These are phyloP conservation scores for Andricus curvator DNA, from an alignment of 2,888 invertebrate genomes.

Conservation along the genomic window DNA sequence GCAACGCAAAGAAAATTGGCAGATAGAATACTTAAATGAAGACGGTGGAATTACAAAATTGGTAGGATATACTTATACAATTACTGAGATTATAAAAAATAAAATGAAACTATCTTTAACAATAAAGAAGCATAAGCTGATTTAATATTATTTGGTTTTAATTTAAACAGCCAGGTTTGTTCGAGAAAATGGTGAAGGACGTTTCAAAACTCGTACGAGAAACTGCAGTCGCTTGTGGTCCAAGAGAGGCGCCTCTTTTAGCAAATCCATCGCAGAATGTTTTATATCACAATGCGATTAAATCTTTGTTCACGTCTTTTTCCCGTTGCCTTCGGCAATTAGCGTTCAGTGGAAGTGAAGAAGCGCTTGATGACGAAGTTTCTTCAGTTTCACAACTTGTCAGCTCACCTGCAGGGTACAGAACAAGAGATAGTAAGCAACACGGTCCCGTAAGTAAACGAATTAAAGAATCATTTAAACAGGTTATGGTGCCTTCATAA, in stretches of 20 bases:
- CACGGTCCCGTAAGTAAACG: constrained; percentile 69
- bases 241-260: constrained; percentile 82
- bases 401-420: constrained; percentile 81
- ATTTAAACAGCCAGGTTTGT: constrained; percentile 83
- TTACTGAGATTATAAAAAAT: background rate
- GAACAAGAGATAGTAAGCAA: constrained; percentile 68
- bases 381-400: constrained; percentile 83
- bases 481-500: too few species aligned
- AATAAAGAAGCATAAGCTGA: background rate
- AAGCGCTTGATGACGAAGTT: constrained; percentile 80
- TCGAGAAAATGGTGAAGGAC: constrained; percentile 87
- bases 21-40: constrained; percentile 89
- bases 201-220: constrained; percentile 85
- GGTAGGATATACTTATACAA: constrained; percentile 78
- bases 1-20: constrained; percentile 90
- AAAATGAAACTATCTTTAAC: background rate
- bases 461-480: too few species aligned
- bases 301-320: constrained; percentile 72
- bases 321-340: constrained; percentile 85
- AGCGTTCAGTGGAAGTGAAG: constrained; percentile 85
- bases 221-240: constrained; percentile 85
- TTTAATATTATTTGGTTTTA: constrained; percentile 57
- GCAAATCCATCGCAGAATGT: constrained; percentile 78
- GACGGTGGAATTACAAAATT: constrained; percentile 92
- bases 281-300: constrained; percentile 71